Conservation (phyloP, 1,140 invertebrate species). For the Drosophila willistoni region DNA sequence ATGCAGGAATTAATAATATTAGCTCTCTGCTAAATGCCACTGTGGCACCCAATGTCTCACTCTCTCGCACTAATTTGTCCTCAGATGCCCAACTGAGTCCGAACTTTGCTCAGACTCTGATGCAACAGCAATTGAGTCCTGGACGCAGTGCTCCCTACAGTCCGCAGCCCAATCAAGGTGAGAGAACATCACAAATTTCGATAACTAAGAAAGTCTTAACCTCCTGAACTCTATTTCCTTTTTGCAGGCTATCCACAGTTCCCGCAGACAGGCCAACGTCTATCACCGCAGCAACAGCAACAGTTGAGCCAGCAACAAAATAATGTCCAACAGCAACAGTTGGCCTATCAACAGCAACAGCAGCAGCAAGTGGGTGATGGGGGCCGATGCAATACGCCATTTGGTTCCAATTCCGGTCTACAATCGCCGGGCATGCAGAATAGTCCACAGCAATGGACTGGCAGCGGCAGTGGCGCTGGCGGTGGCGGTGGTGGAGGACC, state of each 20-base stretch:
- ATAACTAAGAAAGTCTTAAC: not conserved
- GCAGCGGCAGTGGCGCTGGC: constrained; percentile 25
- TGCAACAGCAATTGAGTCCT: constrained; percentile 82
- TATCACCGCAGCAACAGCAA: constrained; percentile 72
- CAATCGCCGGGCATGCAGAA: constrained; percentile 76
- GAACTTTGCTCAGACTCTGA: constrained; percentile 84
- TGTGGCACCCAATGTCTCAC: constrained; percentile 91
- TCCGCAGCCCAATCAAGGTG: constrained; percentile 80
- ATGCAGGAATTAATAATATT: constrained; percentile 88
- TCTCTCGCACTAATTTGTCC: constrained; percentile 87
- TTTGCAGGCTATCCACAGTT: constrained; percentile 72
- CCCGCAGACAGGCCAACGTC: constrained; percentile 67
- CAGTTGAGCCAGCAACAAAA: constrained; percentile 65
- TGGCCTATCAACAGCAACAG: constrained; percentile 71
- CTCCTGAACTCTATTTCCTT: not conserved
- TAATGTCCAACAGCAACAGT: constrained; percentile 70
- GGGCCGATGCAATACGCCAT: constrained; percentile 55
- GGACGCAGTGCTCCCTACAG: constrained; percentile 77
- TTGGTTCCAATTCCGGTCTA: constrained; percentile 60
- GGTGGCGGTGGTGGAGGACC: constrained; percentile 25
- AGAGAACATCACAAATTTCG: not conserved
- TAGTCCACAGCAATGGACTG: constrained; percentile 62
- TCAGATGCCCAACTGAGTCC: constrained; percentile 90
- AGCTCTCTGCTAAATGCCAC: constrained; percentile 91
- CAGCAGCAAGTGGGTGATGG: constrained; percentile 73